Base-by-base conservation (phyloP, 2,797 vertebrate species). In the Anabas testudineus region DNA sequence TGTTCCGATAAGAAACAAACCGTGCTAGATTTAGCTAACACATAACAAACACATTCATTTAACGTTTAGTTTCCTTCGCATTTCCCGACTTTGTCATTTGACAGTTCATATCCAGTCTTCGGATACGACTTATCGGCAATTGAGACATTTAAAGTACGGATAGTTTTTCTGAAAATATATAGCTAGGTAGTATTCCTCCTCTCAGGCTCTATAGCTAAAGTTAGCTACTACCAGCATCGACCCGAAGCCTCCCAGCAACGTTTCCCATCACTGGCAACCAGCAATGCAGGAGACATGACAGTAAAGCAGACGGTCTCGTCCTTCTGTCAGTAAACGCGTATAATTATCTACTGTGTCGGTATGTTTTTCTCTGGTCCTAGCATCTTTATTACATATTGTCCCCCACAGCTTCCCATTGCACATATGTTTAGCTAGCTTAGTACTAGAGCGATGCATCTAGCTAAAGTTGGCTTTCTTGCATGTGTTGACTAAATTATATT, bases 271-370 rank as follows among this genome's bases (percentile, higher is more conserved):
- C 48, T 22, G 21, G 47, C 56, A 42, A 45, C 4, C 68, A 58
- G 62, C 58, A 39, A 61, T 68, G 61, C 57, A 53, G 83, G 63
- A 49, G 80, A 81, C 72, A 78, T 88, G 87, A 74, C n/a, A 54
- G 58, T 46, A 28, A 61, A 74, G 51, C 80, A 32, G 46, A 58
- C 46, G 30, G 13, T 48, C 16, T 64, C 63, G 53, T 71, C 49
- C 30, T 30, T 28, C 52, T 55, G 47, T 51, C 63, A 55, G 51
- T 85, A 79, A 87, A 54, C 65, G 24, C 39, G 56, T 78, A 59
- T 6, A 13, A 4, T 37, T 46, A 3, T 69, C 81, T 55, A 30
- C 45, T 60, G 58, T 83, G 52, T 66, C 36, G 88, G 90, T 92
- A 91, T 73, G 88, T 84, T n/a, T 16, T 9, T 26, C 15, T 36